Conservation (phyloP, 2,888 invertebrate species). For the Pyrrhia umbra region DNA sequence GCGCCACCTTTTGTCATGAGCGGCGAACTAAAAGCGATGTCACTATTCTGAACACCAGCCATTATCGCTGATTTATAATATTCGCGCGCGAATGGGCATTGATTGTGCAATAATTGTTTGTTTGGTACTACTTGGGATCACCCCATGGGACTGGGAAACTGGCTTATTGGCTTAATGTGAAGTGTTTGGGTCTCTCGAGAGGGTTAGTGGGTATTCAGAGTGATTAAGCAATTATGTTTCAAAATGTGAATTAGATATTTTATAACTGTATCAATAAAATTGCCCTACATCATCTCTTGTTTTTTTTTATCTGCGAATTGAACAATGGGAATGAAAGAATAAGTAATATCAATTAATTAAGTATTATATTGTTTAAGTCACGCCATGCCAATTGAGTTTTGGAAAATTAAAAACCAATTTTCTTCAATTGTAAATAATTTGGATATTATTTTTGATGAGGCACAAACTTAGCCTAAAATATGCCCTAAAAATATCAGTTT, state of each 20-base stretch:
- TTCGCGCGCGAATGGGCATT: conserved; percentile 80
- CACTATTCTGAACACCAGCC: conserved; percentile 73
- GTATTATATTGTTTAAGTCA: too few relatives aligned
- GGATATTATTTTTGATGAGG: too few relatives aligned
- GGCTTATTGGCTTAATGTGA: conserved; percentile 78
- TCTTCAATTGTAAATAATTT: background rate
- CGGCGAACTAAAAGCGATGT: conserved; percentile 78
- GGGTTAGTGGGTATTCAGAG: conserved; percentile 39
- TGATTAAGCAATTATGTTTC: conserved; percentile 46
- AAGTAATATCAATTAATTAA: background rate
- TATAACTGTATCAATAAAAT: background rate
- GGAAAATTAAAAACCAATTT: background rate
- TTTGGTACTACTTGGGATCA: conserved; percentile 74
- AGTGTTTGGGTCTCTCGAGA: conserved; percentile 65
- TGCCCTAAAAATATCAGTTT: conserved; percentile 8
- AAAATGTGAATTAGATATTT: conserved; percentile 17
- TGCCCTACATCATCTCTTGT: background rate
- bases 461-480: too few relatives aligned
- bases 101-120: conserved; percentile 89
- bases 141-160: conserved; percentile 79
- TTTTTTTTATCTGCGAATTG: background rate
- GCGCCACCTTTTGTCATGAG: conserved; percentile 78
- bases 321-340: background rate
- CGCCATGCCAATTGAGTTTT: background rate
- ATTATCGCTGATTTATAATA: conserved; percentile 84